These are phyloP conservation scores for Patella ulyssiponensis DNA, from an alignment of 2,888 invertebrate genomes.

Conservation along the genomic window DNA sequence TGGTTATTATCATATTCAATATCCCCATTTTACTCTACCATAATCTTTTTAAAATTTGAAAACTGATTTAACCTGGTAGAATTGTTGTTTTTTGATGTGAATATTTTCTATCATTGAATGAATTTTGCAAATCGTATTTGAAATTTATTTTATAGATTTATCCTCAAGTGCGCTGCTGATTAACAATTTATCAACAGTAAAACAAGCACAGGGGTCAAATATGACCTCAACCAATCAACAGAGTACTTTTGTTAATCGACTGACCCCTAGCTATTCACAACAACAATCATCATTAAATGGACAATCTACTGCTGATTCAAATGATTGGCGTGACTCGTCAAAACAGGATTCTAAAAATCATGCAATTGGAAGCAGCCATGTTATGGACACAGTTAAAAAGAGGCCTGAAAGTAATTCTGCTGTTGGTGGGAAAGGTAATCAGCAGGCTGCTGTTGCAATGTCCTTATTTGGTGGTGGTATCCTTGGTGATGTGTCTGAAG, in stretches of 20 bases:
- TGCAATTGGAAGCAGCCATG: constrained; percentile 17
- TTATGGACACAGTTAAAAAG: constrained; percentile 40
- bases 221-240: not conserved
- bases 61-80: too few species aligned
- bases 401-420: constrained; percentile 19
- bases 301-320: constrained; percentile 14
- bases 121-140: too few species aligned
- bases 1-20: too few species aligned
- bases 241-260: constrained; percentile 8
- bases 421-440: not conserved
- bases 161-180: constrained; percentile 23
- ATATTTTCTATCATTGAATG: too few species aligned
- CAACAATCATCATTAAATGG: constrained; percentile 6
- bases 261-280: not conserved
- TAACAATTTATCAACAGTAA: constrained; percentile 10
- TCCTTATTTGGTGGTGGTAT: constrained; percentile 25
- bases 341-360: constrained; percentile 23
- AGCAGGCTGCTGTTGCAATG: not conserved
- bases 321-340: constrained; percentile 13
- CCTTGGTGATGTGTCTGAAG: constrained; percentile 35
- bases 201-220: not conserved
- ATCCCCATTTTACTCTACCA: too few species aligned
- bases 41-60: too few species aligned
- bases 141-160: constrained; percentile 22
- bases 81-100: too few species aligned